These are phyloP conservation scores for Drosophila pruinosa DNA, from an alignment of 1,140 invertebrate species.

Conservation along the genomic window DNA sequence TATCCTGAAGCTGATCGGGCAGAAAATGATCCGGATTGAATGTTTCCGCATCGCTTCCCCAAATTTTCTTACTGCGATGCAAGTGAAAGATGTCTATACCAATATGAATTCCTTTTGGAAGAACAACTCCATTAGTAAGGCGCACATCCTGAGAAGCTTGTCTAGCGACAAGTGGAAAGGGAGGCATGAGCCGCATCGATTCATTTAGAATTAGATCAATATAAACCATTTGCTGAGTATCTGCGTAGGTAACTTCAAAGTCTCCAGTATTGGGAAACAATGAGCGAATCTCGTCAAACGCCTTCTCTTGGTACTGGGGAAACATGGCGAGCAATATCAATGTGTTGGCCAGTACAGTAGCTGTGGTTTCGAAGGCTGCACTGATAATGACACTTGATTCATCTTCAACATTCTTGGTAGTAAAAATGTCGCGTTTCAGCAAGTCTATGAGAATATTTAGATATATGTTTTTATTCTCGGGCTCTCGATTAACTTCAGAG, in stretches of 20 bases:
- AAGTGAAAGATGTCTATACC: conserved; percentile 63
- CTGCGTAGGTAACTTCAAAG: conserved; percentile 83
- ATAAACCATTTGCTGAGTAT: conserved; percentile 86
- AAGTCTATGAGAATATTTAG: conserved; percentile 64
- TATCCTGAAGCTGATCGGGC: conserved; percentile 52
- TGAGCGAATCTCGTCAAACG: conserved; percentile 85
- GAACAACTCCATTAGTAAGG: conserved; percentile 55
- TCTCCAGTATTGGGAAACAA: conserved; percentile 84
- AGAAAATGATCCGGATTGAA: conserved; percentile 81
- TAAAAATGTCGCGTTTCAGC: conserved; percentile 54
- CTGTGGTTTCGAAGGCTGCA: conserved; percentile 77
- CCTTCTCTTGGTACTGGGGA: conserved; percentile 84
- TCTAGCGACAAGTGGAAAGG: conserved; percentile 67
- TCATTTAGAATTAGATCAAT: conserved; percentile 87
- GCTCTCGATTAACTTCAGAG: neutral
- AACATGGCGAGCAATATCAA: conserved; percentile 74
- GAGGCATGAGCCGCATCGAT: conserved; percentile 83
- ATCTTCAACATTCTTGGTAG: conserved; percentile 63
- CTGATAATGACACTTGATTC: conserved; percentile 74
- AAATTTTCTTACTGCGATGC: conserved; percentile 67
- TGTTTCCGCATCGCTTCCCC: conserved; percentile 65
- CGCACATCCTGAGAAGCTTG: conserved; percentile 55
- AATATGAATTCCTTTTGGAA: conserved; percentile 64
- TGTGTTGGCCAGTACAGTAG: conserved; percentile 62
- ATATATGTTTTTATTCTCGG: conserved; percentile 61